Base-by-base conservation (phyloP, 2,888 invertebrate genomes). In the Pristionchus mayeri region DNA sequence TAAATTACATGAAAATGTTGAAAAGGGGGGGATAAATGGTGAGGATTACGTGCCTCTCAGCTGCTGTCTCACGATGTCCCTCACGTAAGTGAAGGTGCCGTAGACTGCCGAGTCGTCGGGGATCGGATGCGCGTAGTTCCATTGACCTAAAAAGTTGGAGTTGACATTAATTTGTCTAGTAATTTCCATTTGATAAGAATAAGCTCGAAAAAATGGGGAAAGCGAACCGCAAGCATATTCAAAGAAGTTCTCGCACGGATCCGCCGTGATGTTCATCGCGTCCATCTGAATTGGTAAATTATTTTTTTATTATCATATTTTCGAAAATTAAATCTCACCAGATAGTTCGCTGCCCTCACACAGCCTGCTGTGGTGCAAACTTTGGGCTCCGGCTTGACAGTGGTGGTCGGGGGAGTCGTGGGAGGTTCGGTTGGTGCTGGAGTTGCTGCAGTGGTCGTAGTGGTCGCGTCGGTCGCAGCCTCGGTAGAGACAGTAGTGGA, bases 161-260 rank as follows among this genome's bases (percentile, higher is more conserved):
- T n/a, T n/a, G n/a, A n/a, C n/a, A n/a, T n/a, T n/a, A n/a, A n/a
- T 44, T 44, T 13, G 44, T 44, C 44, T 44, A 44, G 44, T 13
- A 44, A 9, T 44, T 13, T 44, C 44, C 44, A 6, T 44, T 13
- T 44, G 7, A 44, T 13, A 6, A 13, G 7, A 13, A 13, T 44
- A 44, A 44, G 44, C 44, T 44, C 6, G 44, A 13, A 37, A 37
- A 30, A 30, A 30, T 27, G 30, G 30, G 30, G 27, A 13, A 44
- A 44, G 6, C 57, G 84, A 54, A 21, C 90, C 90, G 84, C 91
- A 91, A 9, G 91, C 87, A 86, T 87, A 90, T 50, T 89, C 87
- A 85, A 88, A 90, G 86, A 91, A 91, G 83, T 91, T 87, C 3
- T 88, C 87, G 80, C 91, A 91, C 11, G 91, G 91, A 67, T 91